Evolutionary conservation across 92 coral and sea anemone species (phyloP).

Genomic region (Phenganax subtilis): DNA sequence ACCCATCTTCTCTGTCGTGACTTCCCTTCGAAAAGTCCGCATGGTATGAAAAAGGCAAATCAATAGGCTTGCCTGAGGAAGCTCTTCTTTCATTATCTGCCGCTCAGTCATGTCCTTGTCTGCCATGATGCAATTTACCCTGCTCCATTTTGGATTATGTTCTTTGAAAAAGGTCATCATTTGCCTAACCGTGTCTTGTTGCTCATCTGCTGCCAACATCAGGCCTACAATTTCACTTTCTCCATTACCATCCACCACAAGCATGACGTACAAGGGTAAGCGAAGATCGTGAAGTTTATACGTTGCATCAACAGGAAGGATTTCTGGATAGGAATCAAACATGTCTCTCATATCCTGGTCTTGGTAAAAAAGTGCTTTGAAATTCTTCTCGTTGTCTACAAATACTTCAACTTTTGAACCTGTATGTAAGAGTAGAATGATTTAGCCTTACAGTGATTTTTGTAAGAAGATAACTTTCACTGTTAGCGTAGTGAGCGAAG

Average conservation of each 20-base stretch:
- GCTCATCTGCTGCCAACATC: slow-evolving; percentile 49
- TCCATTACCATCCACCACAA: slow-evolving; percentile 42
- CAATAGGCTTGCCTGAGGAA: slow-evolving; percentile 41
- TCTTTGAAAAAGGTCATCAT: slow-evolving; percentile 41
- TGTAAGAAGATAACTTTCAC: not conserved
- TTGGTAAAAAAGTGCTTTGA: slow-evolving; percentile 38
- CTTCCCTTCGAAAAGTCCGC: slow-evolving; percentile 41
- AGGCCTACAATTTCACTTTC: slow-evolving; percentile 46
- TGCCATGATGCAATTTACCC: slow-evolving; percentile 45
- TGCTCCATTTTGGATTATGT: slow-evolving; percentile 30
- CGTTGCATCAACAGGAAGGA: slow-evolving; percentile 34
- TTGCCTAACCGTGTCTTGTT: slow-evolving; percentile 36
- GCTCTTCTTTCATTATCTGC: slow-evolving; percentile 38
- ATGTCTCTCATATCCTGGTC: slow-evolving; percentile 32
- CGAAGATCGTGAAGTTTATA: slow-evolving; percentile 50
- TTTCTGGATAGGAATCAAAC: slow-evolving; percentile 31
- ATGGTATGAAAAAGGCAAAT: slow-evolving; percentile 49
- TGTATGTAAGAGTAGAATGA: not conserved
- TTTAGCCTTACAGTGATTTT: not conserved
- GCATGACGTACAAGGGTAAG: slow-evolving; percentile 40
- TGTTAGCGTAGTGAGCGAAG: not conserved
- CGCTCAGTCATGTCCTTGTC: slow-evolving; percentile 52
- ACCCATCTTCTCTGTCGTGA: slow-evolving; percentile 47
- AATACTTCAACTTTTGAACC: slow-evolving; percentile 39
- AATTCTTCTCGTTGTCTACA: slow-evolving; percentile 33